Conservation (phyloP, 2,113 vertebrate species). For the Lathamus discolor region DNA sequence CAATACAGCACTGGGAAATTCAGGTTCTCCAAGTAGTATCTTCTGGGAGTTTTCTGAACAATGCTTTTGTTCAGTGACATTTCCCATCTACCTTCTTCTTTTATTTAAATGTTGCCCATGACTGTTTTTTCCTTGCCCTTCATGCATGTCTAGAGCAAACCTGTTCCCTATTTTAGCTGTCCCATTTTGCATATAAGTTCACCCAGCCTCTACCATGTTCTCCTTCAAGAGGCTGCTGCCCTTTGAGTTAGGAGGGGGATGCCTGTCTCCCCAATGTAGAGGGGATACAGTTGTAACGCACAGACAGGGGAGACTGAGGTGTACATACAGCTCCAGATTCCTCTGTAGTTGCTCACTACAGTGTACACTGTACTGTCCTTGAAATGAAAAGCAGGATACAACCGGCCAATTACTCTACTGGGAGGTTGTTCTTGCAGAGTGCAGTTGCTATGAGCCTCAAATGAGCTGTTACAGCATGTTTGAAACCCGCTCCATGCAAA, state of each 20-base stretch:
- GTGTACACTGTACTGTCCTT: accelerated
- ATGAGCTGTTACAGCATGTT: accelerated
- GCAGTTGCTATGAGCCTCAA: neutral
- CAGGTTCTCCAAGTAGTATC: neutral
- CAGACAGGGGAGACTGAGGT: neutral
- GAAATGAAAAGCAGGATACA: neutral
- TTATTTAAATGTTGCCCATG: neutral
- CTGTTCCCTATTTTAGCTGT: neutral
- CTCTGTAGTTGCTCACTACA: neutral
- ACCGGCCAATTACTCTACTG: too few relatives aligned
- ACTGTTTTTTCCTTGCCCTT: neutral
- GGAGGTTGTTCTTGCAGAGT: neutral
- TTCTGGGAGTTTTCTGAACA: neutral
- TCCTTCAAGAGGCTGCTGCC: neutral
- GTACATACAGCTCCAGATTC: neutral
- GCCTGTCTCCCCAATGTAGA: neutral
- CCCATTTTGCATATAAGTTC: neutral
- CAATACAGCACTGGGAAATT: neutral
- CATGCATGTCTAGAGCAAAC: neutral
- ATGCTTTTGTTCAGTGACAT: neutral
- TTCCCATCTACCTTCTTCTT: neutral
- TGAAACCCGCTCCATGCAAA: accelerated
- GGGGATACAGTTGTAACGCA: accelerated
- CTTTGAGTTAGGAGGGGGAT: too few relatives aligned
- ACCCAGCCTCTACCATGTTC: neutral